Conservation (phyloP, 2,113 vertebrate species). For the Oenanthe melanoleuca region DNA sequence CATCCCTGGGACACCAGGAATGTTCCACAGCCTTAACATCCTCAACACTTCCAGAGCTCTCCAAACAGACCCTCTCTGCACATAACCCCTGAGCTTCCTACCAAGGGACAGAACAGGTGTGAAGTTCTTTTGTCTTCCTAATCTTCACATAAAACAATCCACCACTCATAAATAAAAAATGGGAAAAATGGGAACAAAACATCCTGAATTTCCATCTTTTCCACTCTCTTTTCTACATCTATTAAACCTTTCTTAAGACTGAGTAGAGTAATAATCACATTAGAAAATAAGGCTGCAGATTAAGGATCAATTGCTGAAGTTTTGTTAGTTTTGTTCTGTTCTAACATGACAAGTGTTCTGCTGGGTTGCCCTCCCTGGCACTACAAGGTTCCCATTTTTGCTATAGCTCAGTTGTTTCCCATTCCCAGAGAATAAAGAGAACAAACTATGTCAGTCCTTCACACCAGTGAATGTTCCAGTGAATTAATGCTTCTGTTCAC, state of each 20-base stretch:
- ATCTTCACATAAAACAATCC: background rate
- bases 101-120: background rate
- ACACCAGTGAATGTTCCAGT: background rate
- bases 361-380: background rate
- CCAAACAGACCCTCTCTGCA: background rate
- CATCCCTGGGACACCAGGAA: background rate
- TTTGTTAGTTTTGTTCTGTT: background rate
- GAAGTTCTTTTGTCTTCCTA: background rate
- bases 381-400: background rate
- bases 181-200: background rate
- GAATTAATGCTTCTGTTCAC: background rate
- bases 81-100: background rate
- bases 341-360: background rate
- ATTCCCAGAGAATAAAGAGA: background rate
- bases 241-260: background rate
- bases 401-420: background rate
- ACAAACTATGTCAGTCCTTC: background rate
- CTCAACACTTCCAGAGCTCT: fast-evolving
- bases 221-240: background rate
- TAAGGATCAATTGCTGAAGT: background rate
- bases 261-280: background rate
- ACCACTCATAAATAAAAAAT: background rate
- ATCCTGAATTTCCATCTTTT: background rate
- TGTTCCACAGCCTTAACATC: background rate
- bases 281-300: background rate